Base-by-base conservation (phyloP, 2,797 vertebrate species). In the Chiloscyllium punctatum region DNA sequence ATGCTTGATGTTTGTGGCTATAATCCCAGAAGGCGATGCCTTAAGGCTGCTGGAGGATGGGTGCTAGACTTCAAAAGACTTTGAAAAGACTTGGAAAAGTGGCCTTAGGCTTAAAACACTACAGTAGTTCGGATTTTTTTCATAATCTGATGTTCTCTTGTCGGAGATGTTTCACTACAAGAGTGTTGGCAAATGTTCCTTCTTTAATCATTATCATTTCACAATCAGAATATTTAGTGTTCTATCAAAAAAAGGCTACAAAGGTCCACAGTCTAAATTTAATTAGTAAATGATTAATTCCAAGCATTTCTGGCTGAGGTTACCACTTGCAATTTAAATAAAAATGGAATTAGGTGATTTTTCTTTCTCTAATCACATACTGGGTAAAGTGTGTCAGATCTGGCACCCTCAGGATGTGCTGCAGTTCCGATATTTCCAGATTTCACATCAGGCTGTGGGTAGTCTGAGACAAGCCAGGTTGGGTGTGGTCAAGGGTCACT, bases 1-100 rank as follows among this genome's bases (percentile, higher is more conserved):
- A 98, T 98, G 98, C 98, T 98, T 98, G 97, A 72, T 98, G 97
- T 98, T 98, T 98, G 98, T 98, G 97, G 98, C 97, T 98, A 97
- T 98, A 97, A 98, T 98, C 98, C 98, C 98, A 96, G 97, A 98
- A 98, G 98, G 98, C 98, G 97, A 97, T 97, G 97, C 97, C 98
- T 98, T 97, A 97, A 72, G 98, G 98, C 98, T 97, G 97, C 97
- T 97, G 97, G 97, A 98, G 97, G 97, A 98, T 97, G 97, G 97
- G 97, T 97, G 97, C 97, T 97, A 97, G 97, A 98, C 97, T 77
- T 95, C 97, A 98, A 98, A 96, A 96, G 97, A 97, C 98, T 98
- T 98, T 98, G 98, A 98, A 98, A 98, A 98, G 98, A 98, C 98
- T 98, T 96, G 96, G 96, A 98, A 62, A 97, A 98, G 97, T 97